Evolutionary conservation across 2,888 invertebrate species (phyloP).

Genomic region (Phasia obesa): DNA sequence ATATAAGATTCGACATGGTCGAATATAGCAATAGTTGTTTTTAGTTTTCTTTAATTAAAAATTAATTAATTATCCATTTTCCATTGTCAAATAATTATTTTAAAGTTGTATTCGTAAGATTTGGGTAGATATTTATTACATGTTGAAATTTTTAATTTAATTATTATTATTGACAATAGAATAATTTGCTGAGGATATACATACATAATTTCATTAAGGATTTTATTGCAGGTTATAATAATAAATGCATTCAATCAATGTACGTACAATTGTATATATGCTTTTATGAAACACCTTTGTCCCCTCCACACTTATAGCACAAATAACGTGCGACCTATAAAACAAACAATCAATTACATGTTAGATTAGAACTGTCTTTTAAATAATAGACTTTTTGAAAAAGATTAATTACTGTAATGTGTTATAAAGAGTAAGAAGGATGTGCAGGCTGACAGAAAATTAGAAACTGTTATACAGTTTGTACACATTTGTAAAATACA

Average conservation of each 20-base stretch:
- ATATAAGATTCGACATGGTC: too few relatives aligned
- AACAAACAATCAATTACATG: conserved; percentile 28
- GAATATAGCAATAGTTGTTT: too few relatives aligned
- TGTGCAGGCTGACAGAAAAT: too few relatives aligned
- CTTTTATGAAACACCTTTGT: background rate
- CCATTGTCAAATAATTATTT: too few relatives aligned
- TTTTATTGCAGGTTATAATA: conserved; percentile 18
- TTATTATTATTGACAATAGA: conserved; percentile 38
- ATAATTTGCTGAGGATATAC: conserved; percentile 19
- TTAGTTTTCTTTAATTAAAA: background rate
- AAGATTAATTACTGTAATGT: conserved; percentile 45
- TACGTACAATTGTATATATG: too few relatives aligned
- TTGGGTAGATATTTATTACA: conserved; percentile 6
- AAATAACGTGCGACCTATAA: background rate
- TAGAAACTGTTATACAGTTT: too few relatives aligned
- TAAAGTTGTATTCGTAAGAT: too few relatives aligned
- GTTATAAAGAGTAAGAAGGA: too few relatives aligned
- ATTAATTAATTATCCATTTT: background rate
- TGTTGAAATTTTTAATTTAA: conserved; percentile 40
- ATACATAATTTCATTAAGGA: conserved; percentile 31
- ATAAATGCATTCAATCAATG: conserved; percentile 6
- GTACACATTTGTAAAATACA: too few relatives aligned
- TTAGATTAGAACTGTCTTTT: conserved; percentile 18
- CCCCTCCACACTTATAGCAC: background rate
- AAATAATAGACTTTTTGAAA: conserved; percentile 23